Percentiles rank a stretch among this genome's conserved stretches.
Evolutionary conservation across 2,113 vertebrate genomes (phyloP).

Genomic region (Proterorhinus semilunaris): DNA sequence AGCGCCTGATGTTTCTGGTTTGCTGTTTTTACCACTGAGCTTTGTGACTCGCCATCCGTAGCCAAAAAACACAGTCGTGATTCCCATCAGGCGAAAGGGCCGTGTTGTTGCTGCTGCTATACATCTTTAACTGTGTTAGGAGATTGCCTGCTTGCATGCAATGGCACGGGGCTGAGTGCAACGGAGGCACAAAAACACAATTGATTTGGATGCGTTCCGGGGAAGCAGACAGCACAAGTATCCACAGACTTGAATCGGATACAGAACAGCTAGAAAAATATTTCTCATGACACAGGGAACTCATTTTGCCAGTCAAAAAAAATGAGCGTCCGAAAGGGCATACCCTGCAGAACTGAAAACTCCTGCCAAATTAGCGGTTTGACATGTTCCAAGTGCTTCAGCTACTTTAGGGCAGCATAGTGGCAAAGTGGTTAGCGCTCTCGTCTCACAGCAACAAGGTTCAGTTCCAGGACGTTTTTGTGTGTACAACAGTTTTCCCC

Average conservation of each 20-base stretch:
- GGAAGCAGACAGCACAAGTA: neutral
- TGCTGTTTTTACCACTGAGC: conserved; percentile 8
- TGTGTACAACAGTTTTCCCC: too few species aligned
- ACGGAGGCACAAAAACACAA: conserved; percentile 5
- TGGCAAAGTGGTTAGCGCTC: too few species aligned
- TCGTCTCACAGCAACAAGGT: too few species aligned
- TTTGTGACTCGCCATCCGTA: conserved; percentile 15
- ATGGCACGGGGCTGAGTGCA: conserved; percentile 10
- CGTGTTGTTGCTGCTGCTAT: conserved; percentile 3
- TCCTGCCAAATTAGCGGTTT: too few species aligned
- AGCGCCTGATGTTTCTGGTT: conserved; percentile 28
- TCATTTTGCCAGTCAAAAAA: too few species aligned
- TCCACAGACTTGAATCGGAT: neutral
- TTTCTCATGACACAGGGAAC: neutral
- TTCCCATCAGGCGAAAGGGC: conserved; percentile 7
- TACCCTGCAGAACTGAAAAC: too few species aligned
- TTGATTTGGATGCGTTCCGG: conserved; percentile 3
- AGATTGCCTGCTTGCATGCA: conserved; percentile 25
- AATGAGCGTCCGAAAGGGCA: too few species aligned
- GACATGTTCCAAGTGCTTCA: too few species aligned
- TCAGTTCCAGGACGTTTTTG: too few species aligned
- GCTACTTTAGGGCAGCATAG: too few species aligned
- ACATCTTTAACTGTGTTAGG: conserved; percentile 9
- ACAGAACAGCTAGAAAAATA: neutral
- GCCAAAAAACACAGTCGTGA: conserved; percentile 7